These are phyloP conservation scores for Pionites leucogaster DNA, from an alignment of 2,113 vertebrate species.

Conservation along the genomic window DNA sequence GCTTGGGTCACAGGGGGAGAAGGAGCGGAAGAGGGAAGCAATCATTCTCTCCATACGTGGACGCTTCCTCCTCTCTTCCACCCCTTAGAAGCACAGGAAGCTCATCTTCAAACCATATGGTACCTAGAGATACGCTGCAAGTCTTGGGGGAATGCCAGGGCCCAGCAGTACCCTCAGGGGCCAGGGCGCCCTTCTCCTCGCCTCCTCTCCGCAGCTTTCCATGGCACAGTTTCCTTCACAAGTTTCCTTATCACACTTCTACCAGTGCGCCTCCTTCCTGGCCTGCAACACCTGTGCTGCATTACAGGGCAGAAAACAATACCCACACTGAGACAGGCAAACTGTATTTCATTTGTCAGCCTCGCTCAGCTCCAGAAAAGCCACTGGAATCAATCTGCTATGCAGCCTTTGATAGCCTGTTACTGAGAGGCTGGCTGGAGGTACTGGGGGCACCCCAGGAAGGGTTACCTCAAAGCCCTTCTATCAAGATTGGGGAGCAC, in stretches of 20 bases:
- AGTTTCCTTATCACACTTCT: background rate
- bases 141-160: constrained; percentile 29
- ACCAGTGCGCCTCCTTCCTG: background rate
- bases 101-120: constrained; percentile 54
- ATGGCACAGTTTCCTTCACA: background rate
- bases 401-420: background rate
- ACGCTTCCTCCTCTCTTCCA: constrained; percentile 15
- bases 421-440: background rate
- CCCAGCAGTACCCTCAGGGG: background rate
- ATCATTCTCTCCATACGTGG: constrained; percentile 18
- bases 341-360: constrained; percentile 32
- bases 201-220: background rate
- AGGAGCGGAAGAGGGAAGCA: constrained; percentile 36
- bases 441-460: background rate
- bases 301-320: constrained; percentile 38
- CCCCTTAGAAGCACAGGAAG: constrained; percentile 48
- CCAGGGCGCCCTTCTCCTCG: background rate
- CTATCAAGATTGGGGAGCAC: accelerated
- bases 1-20: background rate
- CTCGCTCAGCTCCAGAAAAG: background rate
- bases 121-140: constrained; percentile 12
- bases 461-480: background rate
- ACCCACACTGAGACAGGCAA: constrained; percentile 18
- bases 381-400: background rate
- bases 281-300: constrained; percentile 29